Evolutionary conservation across 2,888 invertebrate species (phyloP), one percentile per base, ranked within the genome.

Genomic region (Drosophila greeni): DNA sequence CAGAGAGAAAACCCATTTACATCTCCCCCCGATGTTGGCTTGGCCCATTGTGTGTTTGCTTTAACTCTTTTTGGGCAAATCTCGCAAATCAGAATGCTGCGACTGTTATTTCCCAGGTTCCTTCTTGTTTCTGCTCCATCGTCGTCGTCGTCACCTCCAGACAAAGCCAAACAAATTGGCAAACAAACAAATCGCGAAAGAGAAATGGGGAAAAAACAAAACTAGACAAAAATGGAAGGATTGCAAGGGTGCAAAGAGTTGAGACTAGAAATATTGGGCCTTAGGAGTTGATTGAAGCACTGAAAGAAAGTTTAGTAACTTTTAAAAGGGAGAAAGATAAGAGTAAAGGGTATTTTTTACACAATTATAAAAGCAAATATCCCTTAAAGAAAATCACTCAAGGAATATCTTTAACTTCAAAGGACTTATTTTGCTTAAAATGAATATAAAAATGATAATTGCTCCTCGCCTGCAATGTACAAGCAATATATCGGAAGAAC

Each of bases 51-150:
- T 8, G 8, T 79, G 62, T 82, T 79, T 79, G 68, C 36, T 43
- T 61, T 74, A 74, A 72, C 82, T 78, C 78, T 80, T 80, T 66
- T 70, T 72, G 66, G 66, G 57, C 65, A 72, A 72, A 79, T 78
- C 82, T 58, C 60, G 65, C 52, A 73, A 64, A 60, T 68, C 54
- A 58, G 51, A 57, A 66, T 56, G 5, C 45, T 47, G 68, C 70
- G 62, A 77, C 70, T 75, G 64, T 45, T 29, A 8, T 40, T 24
- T 29, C 24, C 39, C 34, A 29, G 18, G 37, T 36, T 40, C 23
- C 23, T 20, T 43, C 34, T 11, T n/a, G 26, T 18, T 61, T 49
- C 16, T 12, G 16, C 16, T 16, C 16, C 29, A 0, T 11, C 49
- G 34, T 42, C n/a, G 40, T 40, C 34, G 24, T 26, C 60, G 54